Conservation (phyloP, 2,888 invertebrate species). For the Leucophora obtusa region DNA sequence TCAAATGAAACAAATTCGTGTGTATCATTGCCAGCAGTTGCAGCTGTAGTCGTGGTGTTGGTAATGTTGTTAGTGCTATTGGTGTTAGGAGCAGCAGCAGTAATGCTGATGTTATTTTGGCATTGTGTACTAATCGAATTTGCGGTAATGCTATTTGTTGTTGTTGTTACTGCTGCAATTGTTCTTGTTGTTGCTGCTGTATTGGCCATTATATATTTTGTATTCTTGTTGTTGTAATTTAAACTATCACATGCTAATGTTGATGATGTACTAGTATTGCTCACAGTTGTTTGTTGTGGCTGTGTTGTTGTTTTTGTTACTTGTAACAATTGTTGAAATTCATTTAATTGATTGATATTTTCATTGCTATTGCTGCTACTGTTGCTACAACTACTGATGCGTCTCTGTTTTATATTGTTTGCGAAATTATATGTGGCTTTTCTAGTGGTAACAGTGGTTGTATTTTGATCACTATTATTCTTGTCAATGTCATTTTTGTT, state of each 20-base stretch:
- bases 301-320: constrained; percentile 41
- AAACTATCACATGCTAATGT: constrained; percentile 50
- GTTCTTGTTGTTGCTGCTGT: constrained; percentile 9
- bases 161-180: constrained; percentile 37
- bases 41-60: constrained; percentile 22
- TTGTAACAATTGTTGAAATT: constrained; percentile 71
- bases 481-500: constrained; percentile 33
- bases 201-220: constrained; percentile 42
- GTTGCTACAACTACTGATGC: constrained; percentile 40
- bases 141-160: constrained; percentile 56
- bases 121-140: constrained; percentile 62
- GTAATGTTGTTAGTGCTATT: constrained; percentile 40
- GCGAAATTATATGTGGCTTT: constrained; percentile 57
- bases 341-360: constrained; percentile 72
- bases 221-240: constrained; percentile 49
- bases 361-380: constrained; percentile 65
- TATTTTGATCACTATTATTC: constrained; percentile 44
- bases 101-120: constrained; percentile 53
- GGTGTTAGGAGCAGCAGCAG: constrained; percentile 13
- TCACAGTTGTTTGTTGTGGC: constrained; percentile 49
- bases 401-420: constrained; percentile 56
- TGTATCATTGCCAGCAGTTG: constrained; percentile 48
- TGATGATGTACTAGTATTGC: constrained; percentile 34
- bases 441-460: constrained; percentile 32
- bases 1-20: constrained; percentile 78